Base-by-base conservation (phyloP, 2,797 vertebrate genomes). In the Anguilla marmorata region DNA sequence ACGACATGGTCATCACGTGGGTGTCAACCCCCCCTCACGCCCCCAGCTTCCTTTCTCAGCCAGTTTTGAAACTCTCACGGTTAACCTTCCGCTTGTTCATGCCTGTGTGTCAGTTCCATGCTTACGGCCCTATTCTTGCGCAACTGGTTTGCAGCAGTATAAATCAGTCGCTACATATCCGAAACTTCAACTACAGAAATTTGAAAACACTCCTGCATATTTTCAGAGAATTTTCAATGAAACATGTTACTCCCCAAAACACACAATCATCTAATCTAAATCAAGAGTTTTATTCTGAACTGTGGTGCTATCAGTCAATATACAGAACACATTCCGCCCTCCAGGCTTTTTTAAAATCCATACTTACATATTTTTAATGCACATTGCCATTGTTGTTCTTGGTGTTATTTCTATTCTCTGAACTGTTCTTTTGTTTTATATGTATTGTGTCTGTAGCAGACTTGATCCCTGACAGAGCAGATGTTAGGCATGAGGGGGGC, bases 1-100 rank as follows among this genome's bases (percentile, higher is more conserved):
- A 90, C 54, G 85, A 87, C 87, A 90, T 90, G 87, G 89, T 90
- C 16, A 60, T 90, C 52, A 58, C 87, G 89, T 90, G 79, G 87
- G 89, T 87, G 5, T 50, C 30, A 58, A 58, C 2, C 87, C 48
- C n/a, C 27, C 84, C 5, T 27, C 52, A 30, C 37, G 0, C 6
- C 79, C 72, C 19, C 8, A 14, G 12, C 30, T 12, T 9, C 27
- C 30, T 4, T 33, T 74, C 27, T 30, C 12, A 14, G 37, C 56
- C 2, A 58, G 56, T 58, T 58, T 14, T 14, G 30, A 33, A 74
- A 11, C n/a, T 16, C 63, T 66, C 21, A n/a, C 24, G 3, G 7
- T 27, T 69, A 69, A 69, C 24, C 60, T 0, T 63, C 60, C 27
- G 63, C 24, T 69, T 69, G 27, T 69, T 66, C 63, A 66, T 9